Conservation (phyloP, 2,113 vertebrate species). For the Ondatra zibethicus region DNA sequence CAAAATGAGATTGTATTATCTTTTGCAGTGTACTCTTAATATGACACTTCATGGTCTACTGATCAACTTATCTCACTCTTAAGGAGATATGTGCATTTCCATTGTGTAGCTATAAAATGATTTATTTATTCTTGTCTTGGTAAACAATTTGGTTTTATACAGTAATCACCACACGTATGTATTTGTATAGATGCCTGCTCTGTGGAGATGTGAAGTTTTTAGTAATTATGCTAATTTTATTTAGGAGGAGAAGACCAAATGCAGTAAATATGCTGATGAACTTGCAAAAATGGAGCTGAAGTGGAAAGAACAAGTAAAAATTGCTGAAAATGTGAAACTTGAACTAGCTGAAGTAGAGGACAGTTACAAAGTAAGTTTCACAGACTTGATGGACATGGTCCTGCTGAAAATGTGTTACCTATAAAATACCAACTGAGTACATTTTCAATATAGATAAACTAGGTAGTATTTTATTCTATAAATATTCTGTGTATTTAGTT, state of each 20-base stretch:
- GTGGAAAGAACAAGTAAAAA: slow-evolving; percentile 96
- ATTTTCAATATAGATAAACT: slow-evolving; percentile 20
- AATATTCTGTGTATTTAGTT: slow-evolving; percentile 13
- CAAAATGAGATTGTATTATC: not conserved
- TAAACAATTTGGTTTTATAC: slow-evolving; percentile 10
- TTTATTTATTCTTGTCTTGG: not conserved
- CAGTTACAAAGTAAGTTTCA: slow-evolving; percentile 92
- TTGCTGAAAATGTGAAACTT: slow-evolving; percentile 91
- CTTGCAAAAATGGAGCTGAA: slow-evolving; percentile 95
- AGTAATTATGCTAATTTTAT: slow-evolving; percentile 68
- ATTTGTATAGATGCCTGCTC: slow-evolving; percentile 2
- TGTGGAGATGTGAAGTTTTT: slow-evolving; percentile 55
- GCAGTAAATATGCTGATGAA: slow-evolving; percentile 94
- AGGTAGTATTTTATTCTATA: slow-evolving; percentile 26
- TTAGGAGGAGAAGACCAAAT: slow-evolving; percentile 96
- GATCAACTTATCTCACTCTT: not conserved
- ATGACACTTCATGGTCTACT: not conserved
- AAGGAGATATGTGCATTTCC: not conserved
- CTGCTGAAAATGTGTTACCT: slow-evolving; percentile 16
- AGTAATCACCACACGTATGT: not conserved
- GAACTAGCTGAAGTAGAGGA: slow-evolving; percentile 93
- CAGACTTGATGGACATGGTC: not conserved
- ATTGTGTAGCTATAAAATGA: slow-evolving; percentile 43
- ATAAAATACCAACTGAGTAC: not conserved
- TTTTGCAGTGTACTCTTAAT: not conserved